Conservation (phyloP, 2,888 invertebrate species). For the Tenthredo distinguenda region DNA sequence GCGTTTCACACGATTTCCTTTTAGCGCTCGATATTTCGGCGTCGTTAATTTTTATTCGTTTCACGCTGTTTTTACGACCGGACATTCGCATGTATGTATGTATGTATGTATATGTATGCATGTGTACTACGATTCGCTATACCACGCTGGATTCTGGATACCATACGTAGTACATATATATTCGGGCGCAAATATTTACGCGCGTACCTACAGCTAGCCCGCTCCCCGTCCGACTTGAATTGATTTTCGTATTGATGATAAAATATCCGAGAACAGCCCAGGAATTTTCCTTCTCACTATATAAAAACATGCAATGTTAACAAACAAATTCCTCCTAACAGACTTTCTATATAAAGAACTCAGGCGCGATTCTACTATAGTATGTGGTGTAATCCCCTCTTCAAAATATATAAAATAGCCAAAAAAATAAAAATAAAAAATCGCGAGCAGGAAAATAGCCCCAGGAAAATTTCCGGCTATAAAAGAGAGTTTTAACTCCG, state of each 20-base stretch:
- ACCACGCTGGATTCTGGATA: background rate
- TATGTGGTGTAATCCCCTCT: background rate
- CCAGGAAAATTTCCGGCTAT: background rate
- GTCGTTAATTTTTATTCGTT: slow-evolving; percentile 43
- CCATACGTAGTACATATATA: background rate
- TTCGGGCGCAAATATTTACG: slow-evolving; percentile 7
- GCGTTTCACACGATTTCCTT: slow-evolving; percentile 14
- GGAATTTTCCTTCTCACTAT: background rate
- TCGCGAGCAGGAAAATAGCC: background rate
- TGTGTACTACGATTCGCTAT: slow-evolving; percentile 34
- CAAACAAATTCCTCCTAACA: background rate
- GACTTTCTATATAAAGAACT: background rate
- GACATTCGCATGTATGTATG: slow-evolving; percentile 5
- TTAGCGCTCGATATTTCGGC: slow-evolving; percentile 3
- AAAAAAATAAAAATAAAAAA: background rate
- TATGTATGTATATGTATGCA: background rate
- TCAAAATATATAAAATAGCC: background rate
- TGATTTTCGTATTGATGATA: slow-evolving; percentile 22
- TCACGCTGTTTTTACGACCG: slow-evolving; percentile 37
- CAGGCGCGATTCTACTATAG: background rate
- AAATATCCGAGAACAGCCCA: background rate
- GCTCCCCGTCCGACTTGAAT: background rate
- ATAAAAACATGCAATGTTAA: background rate
- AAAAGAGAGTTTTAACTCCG: background rate
- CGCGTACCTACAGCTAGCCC: background rate